Conservation (phyloP, 2,113 vertebrate genomes). For the Acrocephalus kingi region DNA sequence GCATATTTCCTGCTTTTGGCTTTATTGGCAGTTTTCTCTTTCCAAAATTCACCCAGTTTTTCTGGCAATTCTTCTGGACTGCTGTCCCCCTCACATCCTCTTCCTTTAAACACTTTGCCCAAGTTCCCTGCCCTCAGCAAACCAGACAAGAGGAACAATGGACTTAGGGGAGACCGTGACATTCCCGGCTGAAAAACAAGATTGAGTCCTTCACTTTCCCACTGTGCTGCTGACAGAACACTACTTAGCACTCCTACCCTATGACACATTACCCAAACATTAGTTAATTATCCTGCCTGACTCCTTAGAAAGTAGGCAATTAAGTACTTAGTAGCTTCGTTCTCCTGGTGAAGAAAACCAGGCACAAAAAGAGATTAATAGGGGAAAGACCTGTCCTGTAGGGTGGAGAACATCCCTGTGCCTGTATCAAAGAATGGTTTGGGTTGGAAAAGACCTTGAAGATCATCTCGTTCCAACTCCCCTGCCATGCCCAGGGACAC, state of each 20-base stretch:
- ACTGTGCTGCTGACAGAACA: slow-evolving; percentile 50
- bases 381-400: background rate
- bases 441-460: background rate
- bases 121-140: background rate
- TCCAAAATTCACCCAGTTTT: background rate
- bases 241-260: slow-evolving; percentile 5
- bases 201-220: slow-evolving; percentile 25
- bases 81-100: background rate
- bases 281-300: slow-evolving; percentile 20
- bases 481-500: background rate
- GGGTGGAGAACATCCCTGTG: background rate
- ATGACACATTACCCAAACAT: slow-evolving; percentile 39
- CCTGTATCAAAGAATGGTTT: background rate
- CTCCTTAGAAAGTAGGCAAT: slow-evolving; percentile 40
- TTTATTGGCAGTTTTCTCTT: background rate
- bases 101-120: background rate
- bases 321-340: background rate
- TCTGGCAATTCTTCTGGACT: background rate
- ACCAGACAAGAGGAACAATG: background rate
- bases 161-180: background rate
- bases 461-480: background rate
- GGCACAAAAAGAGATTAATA: background rate
- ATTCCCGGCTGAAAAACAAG: background rate
- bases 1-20: background rate
- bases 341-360: background rate